phyloP scores from a whole-genome alignment of 1,140 invertebrate species.

The Eulimnadia texana region DNA sequence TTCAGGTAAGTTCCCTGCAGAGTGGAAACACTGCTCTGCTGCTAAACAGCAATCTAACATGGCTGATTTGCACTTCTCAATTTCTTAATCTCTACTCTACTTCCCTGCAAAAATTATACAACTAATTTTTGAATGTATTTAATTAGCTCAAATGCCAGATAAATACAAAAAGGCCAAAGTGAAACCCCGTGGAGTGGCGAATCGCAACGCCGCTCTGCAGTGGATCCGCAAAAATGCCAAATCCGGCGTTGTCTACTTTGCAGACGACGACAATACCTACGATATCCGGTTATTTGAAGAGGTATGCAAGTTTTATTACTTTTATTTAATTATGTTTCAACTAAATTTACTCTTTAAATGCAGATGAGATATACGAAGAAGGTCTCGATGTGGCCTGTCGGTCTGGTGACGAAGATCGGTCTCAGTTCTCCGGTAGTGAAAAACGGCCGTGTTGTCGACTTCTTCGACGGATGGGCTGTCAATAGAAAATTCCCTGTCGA shows the following conservation, averaged over 20 bases:
- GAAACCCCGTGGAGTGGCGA: slow-evolving; percentile 44
- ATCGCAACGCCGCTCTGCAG: slow-evolving; percentile 41
- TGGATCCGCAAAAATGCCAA: slow-evolving; percentile 38
- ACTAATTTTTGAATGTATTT: slow-evolving; percentile 12
- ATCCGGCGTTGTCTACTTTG: slow-evolving; percentile 73
- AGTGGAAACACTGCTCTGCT: no score
- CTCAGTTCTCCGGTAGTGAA: slow-evolving; percentile 53
- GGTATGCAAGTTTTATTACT: slow-evolving; percentile 28
- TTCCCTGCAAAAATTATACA: not conserved
- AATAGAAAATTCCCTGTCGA: slow-evolving; percentile 74
- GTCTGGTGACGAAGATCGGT: slow-evolving; percentile 55
- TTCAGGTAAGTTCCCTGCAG: no score
- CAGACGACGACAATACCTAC: slow-evolving; percentile 95
- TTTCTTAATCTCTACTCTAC: not conserved
- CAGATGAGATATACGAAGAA: slow-evolving; percentile 66
- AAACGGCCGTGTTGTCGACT: slow-evolving; percentile 51
- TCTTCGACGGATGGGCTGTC: slow-evolving; percentile 70
- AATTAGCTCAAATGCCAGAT: slow-evolving; percentile 40
- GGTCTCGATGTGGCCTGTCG: slow-evolving; percentile 80
- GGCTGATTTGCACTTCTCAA: not conserved
- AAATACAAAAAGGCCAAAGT: slow-evolving; percentile 28
- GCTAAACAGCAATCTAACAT: no score
- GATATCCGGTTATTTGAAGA: slow-evolving; percentile 70
- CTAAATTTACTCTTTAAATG: not conserved
- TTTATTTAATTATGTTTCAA: no score